Evolutionary conservation across 2,888 invertebrate species (phyloP).

Genomic region (Nomada fabriciana): DNA sequence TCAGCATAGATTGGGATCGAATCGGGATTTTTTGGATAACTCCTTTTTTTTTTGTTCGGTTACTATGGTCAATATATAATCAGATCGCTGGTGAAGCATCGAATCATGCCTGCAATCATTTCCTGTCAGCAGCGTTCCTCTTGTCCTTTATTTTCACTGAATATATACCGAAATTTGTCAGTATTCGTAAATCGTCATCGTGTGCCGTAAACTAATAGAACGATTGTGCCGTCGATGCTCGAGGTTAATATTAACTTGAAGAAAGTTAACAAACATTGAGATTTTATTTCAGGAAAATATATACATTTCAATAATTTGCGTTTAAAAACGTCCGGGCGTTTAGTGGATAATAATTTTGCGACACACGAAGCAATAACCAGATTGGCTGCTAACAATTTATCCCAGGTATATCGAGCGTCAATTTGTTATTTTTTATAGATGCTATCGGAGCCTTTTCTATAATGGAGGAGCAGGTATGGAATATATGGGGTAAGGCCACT

Average conservation of each 20-base stretch:
- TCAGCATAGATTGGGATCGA: slow-evolving; percentile 77
- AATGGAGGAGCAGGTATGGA: background rate
- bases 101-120: slow-evolving; percentile 25
- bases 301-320: too few species aligned
- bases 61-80: slow-evolving; percentile 63
- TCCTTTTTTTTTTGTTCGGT: slow-evolving; percentile 67
- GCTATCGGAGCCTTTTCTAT: background rate
- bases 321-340: too few species aligned
- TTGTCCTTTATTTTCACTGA: background rate
- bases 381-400: too few species aligned
- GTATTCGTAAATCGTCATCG: too few species aligned
- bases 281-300: too few species aligned
- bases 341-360: too few species aligned
- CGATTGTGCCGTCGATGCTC: too few species aligned
- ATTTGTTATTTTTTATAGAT: background rate
- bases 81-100: slow-evolving; percentile 53
- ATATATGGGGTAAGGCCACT: slow-evolving; percentile 52
- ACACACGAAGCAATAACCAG: too few species aligned
- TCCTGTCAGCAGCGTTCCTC: slow-evolving; percentile 8
- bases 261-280: too few species aligned
- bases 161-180: background rate
- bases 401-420: background rate
- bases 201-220: too few species aligned
- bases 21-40: slow-evolving; percentile 70
- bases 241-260: too few species aligned